A percentile compares a stretch with the other conserved stretches of the same genome.
These are phyloP conservation scores for Podarcis muralis DNA, from an alignment of 2,113 vertebrate genomes.

Conservation along the genomic window DNA sequence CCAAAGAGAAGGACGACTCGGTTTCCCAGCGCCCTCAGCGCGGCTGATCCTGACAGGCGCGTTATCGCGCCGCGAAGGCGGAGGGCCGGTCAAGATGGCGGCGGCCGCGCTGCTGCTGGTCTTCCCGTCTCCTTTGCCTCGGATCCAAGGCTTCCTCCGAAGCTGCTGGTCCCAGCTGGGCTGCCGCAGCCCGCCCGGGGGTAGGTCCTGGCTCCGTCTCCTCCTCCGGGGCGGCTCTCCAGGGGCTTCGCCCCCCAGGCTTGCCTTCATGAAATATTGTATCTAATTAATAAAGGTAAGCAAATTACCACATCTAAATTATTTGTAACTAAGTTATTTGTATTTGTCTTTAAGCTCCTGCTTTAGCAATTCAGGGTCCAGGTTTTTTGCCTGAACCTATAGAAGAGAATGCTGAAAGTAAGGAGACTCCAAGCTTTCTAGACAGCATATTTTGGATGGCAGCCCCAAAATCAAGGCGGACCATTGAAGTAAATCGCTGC, in stretches of 20 bases:
- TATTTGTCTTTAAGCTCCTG: slow-evolving; percentile 74
- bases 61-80: not conserved
- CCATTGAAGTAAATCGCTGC: slow-evolving; percentile 91
- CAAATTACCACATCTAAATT: fast-evolving
- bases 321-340: not conserved
- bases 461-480: slow-evolving; percentile 90
- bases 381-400: slow-evolving; percentile 57
- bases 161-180: slow-evolving; percentile 42
- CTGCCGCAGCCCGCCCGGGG: slow-evolving; percentile 24
- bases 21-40: slow-evolving; percentile 39
- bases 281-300: not conserved
- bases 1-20: fast-evolving
- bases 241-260: too few species aligned
- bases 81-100: not conserved
- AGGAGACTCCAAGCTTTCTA: slow-evolving; percentile 50
- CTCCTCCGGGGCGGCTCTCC: too few species aligned
- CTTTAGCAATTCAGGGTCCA: slow-evolving; percentile 77
- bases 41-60: fast-evolving
- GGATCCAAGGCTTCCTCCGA: slow-evolving; percentile 28
- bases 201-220: slow-evolving; percentile 26
- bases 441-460: slow-evolving; percentile 93
- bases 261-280: fast-evolving
- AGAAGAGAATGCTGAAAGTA: not conserved
- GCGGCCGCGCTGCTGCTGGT: fast-evolving
- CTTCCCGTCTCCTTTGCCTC: fast-evolving